Percentiles rank a stretch among this genome's conserved stretches.
These are phyloP conservation scores for Geotria australis DNA, from an alignment of 2,797 vertebrate species.

Conservation along the genomic window DNA sequence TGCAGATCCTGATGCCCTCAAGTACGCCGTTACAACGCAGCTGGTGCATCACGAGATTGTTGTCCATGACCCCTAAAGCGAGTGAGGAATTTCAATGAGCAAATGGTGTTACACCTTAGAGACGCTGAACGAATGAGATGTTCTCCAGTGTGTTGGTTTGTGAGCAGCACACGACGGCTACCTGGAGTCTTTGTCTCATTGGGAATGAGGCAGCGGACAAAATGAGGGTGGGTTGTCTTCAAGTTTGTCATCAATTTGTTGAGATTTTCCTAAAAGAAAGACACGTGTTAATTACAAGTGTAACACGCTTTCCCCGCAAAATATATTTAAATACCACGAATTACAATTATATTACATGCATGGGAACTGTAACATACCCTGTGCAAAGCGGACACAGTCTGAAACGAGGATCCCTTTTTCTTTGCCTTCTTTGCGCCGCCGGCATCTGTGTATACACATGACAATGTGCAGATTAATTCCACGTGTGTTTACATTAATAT, in stretches of 20 bases:
- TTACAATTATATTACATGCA: too few species aligned
- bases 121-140: too few species aligned
- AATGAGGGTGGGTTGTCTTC: slow-evolving; percentile 38
- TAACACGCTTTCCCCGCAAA: too few species aligned
- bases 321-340: too few species aligned
- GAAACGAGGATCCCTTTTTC: slow-evolving; percentile 57
- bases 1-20: slow-evolving; percentile 50
- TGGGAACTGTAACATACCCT: slow-evolving; percentile 14
- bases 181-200: slow-evolving; percentile 46
- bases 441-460: slow-evolving; percentile 1
- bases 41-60: slow-evolving; percentile 52
- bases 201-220: slow-evolving; percentile 45
- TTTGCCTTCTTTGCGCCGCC: slow-evolving; percentile 27
- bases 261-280: slow-evolving; percentile 28
- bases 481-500: too few species aligned
- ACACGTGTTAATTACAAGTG: too few species aligned
- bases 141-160: too few species aligned
- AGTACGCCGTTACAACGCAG: slow-evolving; percentile 51
- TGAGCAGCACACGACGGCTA: slow-evolving; percentile 3
- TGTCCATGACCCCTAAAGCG: slow-evolving; percentile 38
- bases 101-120: too few species aligned
- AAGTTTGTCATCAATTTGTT: slow-evolving; percentile 50
- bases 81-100: background rate
- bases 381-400: slow-evolving; percentile 45
- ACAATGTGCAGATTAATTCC: too few species aligned